phyloP scores from a whole-genome alignment of 2,113 vertebrate species.

The Abramis brama region DNA sequence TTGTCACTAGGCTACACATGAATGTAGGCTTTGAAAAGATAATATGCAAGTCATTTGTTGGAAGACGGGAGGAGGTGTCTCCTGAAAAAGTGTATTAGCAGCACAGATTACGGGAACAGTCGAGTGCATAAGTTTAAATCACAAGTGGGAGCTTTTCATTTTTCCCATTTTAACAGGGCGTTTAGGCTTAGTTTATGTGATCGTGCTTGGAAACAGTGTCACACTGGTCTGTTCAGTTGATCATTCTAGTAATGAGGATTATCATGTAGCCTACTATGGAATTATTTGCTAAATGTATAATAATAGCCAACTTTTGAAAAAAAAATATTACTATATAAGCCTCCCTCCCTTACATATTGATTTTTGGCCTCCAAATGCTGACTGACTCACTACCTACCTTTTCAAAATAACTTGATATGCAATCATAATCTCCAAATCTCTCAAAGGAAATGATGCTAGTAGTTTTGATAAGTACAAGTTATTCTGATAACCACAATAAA shows the following conservation, averaged over 20 bases:
- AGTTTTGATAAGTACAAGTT: background rate
- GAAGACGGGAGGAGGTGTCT: background rate
- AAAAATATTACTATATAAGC: background rate
- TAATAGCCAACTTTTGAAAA: background rate
- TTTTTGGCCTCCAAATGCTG: conserved; percentile 1
- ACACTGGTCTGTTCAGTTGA: conserved; percentile 69
- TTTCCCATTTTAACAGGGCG: background rate
- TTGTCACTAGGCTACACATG: background rate
- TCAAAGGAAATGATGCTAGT: background rate
- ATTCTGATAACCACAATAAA: background rate
- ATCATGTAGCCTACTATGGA: background rate
- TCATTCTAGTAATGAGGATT: conserved; percentile 10
- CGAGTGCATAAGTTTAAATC: background rate
- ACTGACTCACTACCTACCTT: conserved; percentile 1
- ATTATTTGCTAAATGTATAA: background rate
- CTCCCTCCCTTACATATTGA: background rate
- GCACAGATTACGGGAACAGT: background rate
- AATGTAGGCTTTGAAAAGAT: background rate
- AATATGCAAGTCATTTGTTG: background rate
- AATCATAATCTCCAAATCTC: background rate
- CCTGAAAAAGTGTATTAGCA: background rate
- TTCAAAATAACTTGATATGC: background rate
- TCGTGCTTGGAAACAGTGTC: conserved; percentile 76
- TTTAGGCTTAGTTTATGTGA: background rate
- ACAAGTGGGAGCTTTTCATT: background rate